A percentile compares a stretch with the other conserved stretches of the same genome.
Conservation (phyloP, 2,888 invertebrate species). For the Meiosimyza platycephala region DNA sequence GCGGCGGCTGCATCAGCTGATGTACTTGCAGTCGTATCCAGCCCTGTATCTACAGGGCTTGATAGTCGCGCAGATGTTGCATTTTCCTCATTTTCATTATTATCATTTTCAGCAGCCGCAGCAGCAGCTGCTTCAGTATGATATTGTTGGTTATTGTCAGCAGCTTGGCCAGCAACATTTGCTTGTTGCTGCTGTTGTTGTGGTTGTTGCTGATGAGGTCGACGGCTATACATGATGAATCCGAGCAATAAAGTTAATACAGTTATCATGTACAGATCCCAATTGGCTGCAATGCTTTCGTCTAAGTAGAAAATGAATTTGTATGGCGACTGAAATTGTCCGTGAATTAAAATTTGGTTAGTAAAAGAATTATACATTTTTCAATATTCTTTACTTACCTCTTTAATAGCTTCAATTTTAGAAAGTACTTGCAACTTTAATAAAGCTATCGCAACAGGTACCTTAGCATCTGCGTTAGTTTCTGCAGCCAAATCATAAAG, state of each 20-base stretch:
- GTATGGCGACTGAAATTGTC: conserved; percentile 72
- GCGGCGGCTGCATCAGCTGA: conserved; percentile 49
- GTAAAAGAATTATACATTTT: background rate
- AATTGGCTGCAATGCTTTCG: conserved; percentile 83
- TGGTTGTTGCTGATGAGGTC: conserved; percentile 69
- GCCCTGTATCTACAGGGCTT: conserved; percentile 22
- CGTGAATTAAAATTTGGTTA: background rate
- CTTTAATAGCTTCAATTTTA: conserved; percentile 78
- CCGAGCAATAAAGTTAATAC: conserved; percentile 84
- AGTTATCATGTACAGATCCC: conserved; percentile 94
- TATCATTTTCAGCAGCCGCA: conserved; percentile 31
- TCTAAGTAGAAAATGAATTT: conserved; percentile 76
- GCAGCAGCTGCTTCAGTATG: conserved; percentile 34
- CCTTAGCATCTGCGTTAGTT: conserved; percentile 90
- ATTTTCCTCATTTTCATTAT: conserved; percentile 3
- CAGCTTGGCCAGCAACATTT: conserved; percentile 21
- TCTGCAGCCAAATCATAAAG: conserved; percentile 97
- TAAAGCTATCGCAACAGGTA: conserved; percentile 92
- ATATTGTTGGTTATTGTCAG: conserved; percentile 2
- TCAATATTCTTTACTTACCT: conserved; percentile 69
- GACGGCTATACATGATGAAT: conserved; percentile 81
- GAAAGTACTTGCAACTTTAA: conserved; percentile 84
- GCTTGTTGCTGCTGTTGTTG: conserved; percentile 40
- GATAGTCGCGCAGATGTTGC: background rate
- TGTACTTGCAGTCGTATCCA: conserved; percentile 31